Evolutionary conservation across 1,140 invertebrate species (phyloP).

Genomic region (Hyles euphorbiae): DNA sequence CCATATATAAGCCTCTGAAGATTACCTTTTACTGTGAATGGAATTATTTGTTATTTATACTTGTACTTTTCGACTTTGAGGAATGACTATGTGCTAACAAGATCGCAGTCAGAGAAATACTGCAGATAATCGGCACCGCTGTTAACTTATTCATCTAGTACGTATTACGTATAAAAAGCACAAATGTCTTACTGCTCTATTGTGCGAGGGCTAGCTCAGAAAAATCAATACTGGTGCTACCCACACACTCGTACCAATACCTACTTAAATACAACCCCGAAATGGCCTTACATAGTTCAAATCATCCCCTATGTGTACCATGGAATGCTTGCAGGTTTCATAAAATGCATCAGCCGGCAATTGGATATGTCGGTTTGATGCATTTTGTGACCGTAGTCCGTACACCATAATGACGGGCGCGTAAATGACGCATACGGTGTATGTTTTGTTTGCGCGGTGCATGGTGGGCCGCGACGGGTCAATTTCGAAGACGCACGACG

Average conservation of each 20-base stretch:
- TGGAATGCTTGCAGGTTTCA: not conserved
- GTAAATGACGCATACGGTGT: constrained; percentile 47
- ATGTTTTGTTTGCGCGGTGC: constrained; percentile 63
- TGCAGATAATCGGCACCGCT: too few relatives aligned
- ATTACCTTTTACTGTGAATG: too few relatives aligned
- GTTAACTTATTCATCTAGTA: not conserved
- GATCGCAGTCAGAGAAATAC: too few relatives aligned
- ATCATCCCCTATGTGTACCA: not conserved
- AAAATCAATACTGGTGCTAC: constrained; percentile 68
- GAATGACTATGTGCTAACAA: too few relatives aligned
- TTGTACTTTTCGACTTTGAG: too few relatives aligned
- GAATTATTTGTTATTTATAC: too few relatives aligned
- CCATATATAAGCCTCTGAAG: too few relatives aligned
- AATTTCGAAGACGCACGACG: constrained; percentile 66
- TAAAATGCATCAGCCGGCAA: constrained; percentile 4
- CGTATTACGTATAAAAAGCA: not conserved
- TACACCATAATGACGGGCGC: constrained; percentile 9
- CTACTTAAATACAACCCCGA: constrained; percentile 2
- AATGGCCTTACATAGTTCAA: not conserved
- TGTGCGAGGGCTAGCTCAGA: constrained; percentile 45
- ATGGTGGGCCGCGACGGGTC: constrained; percentile 47
- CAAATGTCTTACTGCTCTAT: constrained; percentile 27
- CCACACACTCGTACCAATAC: constrained; percentile 19
- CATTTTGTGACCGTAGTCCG: not conserved
- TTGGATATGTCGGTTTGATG: not conserved